A percentile compares a stretch with the other conserved stretches of the same genome.
Conservation (phyloP, 1,140 invertebrate species). For the Calliphora vicina region DNA sequence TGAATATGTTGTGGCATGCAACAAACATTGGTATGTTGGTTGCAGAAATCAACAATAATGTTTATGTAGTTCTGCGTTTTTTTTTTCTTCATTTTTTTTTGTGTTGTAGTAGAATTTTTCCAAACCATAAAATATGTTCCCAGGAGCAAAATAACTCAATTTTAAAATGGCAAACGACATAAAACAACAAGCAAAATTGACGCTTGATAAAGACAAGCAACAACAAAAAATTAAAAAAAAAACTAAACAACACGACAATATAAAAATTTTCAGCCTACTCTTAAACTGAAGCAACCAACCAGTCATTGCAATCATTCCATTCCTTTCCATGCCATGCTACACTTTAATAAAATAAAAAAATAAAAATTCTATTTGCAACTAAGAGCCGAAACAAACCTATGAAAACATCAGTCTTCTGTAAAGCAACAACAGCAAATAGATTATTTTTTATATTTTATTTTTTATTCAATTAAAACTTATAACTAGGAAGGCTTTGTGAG, state of each 20-base stretch:
- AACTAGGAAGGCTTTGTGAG: no score
- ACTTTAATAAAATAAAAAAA: background rate
- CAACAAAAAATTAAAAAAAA: background rate
- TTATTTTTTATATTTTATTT: background rate
- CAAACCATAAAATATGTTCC: slow-evolving; percentile 42
- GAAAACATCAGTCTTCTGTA: background rate
- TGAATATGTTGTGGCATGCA: background rate
- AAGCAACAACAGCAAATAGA: background rate
- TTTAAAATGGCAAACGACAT: slow-evolving; percentile 57
- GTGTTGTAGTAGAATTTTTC: background rate
- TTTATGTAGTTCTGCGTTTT: background rate
- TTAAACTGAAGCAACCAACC: background rate
- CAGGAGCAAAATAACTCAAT: slow-evolving; percentile 62
- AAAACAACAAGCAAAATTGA: background rate
- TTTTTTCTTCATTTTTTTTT: background rate
- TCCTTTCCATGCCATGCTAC: background rate
- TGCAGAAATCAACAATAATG: background rate
- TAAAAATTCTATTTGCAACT: no score
- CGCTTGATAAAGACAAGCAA: background rate
- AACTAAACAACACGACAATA: slow-evolving; percentile 33
- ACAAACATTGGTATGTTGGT: background rate
- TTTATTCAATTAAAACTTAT: no score
- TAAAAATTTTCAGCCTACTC: background rate
- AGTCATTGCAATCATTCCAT: background rate
- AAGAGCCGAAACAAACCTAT: background rate